A percentile compares a stretch with the other conserved stretches of the same genome.
These are phyloP conservation scores for Chromoteleia sp. DNA, from an alignment of 2,888 invertebrate species.

Conservation along the genomic window DNA sequence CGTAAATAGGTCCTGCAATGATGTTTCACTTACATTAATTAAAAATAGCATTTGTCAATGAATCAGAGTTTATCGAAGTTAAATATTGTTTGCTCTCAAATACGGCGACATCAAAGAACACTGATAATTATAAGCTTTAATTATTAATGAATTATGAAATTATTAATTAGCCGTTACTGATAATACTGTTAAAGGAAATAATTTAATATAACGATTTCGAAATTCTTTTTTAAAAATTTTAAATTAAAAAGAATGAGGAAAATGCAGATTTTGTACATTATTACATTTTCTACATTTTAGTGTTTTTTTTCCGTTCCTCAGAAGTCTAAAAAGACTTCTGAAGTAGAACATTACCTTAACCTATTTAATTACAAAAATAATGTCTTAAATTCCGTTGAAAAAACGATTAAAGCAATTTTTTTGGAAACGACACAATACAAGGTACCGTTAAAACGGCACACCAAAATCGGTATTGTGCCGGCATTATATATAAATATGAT, in stretches of 20 bases:
- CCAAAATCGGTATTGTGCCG: neutral
- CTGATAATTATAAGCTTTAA: slow-evolving; percentile 2
- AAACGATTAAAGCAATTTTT: slow-evolving; percentile 14
- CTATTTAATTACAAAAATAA: slow-evolving; percentile 1
- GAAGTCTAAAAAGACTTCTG: no score
- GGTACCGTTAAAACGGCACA: slow-evolving; percentile 26
- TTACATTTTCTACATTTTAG: no score
- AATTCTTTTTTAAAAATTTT: no score
- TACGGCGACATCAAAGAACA: slow-evolving; percentile 36
- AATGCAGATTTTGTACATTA: no score
- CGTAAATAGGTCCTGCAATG: slow-evolving; percentile 19
- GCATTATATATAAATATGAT: slow-evolving; percentile 28
- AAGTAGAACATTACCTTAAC: neutral
- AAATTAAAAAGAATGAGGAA: neutral
- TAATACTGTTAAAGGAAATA: no score
- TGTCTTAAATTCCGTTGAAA: neutral
- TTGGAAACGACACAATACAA: neutral
- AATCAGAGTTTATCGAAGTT: slow-evolving; percentile 41
- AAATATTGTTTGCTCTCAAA: slow-evolving; percentile 30
- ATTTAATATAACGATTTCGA: no score
- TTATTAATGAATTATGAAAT: neutral
- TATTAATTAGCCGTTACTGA: neutral
- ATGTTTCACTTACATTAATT: slow-evolving; percentile 24
- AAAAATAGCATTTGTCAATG: slow-evolving; percentile 26
- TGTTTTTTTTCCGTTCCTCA: no score